These are phyloP conservation scores for Molanna angustata DNA, from an alignment of 2,888 invertebrate genomes.

Conservation along the genomic window DNA sequence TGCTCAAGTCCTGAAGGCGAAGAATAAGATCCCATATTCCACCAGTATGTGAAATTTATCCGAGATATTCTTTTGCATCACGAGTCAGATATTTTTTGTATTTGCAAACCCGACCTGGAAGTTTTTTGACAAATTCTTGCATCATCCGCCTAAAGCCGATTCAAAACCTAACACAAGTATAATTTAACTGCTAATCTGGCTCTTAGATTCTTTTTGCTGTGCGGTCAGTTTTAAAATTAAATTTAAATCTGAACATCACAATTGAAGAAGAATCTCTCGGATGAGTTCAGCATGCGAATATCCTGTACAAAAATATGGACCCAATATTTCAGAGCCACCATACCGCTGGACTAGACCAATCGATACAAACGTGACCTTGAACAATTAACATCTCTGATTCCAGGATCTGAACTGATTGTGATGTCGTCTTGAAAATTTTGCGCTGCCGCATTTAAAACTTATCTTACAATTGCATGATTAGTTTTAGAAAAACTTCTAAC, in stretches of 20 bases:
- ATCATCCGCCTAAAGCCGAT: no score
- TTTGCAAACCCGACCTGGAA: no score
- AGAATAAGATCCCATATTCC: slow-evolving; percentile 53
- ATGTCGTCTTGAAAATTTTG: slow-evolving; percentile 1
- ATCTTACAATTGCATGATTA: not conserved
- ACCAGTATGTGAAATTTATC: slow-evolving; percentile 33
- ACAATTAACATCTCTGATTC: slow-evolving; percentile 9
- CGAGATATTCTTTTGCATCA: slow-evolving; percentile 28
- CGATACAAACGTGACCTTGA: slow-evolving; percentile 8
- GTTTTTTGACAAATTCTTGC: no score
- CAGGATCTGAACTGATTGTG: slow-evolving; percentile 11
- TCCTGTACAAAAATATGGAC: slow-evolving; percentile 11
- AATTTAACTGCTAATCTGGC: no score
- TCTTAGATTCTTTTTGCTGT: slow-evolving; percentile 7
- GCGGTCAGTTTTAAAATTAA: slow-evolving; percentile 10
- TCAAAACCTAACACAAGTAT: no score
- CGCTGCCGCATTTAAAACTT: slow-evolving; percentile 14
- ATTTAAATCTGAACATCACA: slow-evolving; percentile 16
- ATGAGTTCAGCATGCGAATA: slow-evolving; percentile 24
- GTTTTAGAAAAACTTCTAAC: no score
- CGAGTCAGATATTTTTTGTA: no score
- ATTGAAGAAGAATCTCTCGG: slow-evolving; percentile 31
- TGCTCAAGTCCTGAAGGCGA: slow-evolving; percentile 91
- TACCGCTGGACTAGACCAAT: slow-evolving; percentile 4
- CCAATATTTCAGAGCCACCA: slow-evolving; percentile 19